Conservation (phyloP, 2,113 vertebrate species). For the Elanoides forficatus region DNA sequence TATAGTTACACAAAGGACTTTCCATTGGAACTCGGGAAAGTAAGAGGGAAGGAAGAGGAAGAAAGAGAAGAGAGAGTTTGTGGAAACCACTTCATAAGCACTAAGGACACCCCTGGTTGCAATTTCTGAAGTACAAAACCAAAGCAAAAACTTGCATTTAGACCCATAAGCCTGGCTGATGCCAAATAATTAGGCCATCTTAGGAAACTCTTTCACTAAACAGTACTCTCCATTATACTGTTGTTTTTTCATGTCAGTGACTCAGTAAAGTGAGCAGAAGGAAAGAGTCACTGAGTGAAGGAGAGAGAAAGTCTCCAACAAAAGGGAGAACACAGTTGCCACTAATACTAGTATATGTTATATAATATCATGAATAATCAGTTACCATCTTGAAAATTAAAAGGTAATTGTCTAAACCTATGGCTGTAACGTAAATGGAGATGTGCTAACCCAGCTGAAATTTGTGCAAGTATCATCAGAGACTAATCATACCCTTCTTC, state of each 20-base stretch:
- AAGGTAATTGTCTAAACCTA: neutral
- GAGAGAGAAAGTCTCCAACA: neutral
- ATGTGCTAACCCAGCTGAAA: neutral
- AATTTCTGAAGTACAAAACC: neutral
- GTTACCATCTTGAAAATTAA: neutral
- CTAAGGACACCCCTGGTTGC: neutral
- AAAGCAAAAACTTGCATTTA: neutral
- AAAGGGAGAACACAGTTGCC: neutral
- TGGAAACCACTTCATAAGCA: neutral
- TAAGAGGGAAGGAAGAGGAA: neutral
- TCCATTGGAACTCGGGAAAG: neutral
- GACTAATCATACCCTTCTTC: neutral
- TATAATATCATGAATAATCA: neutral
- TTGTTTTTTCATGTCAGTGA: neutral
- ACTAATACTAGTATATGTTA: neutral
- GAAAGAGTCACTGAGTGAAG: neutral
- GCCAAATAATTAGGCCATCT: neutral
- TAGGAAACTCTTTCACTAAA: neutral
- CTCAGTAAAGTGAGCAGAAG: neutral
- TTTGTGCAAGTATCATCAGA: slow-evolving; percentile 2
- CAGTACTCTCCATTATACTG: neutral
- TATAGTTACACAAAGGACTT: neutral
- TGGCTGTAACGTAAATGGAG: neutral
- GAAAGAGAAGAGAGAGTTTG: neutral
- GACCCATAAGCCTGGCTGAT: neutral